Evolutionary conservation across 2,888 invertebrate genomes (phyloP).

Genomic region (Nymphalis c-album): DNA sequence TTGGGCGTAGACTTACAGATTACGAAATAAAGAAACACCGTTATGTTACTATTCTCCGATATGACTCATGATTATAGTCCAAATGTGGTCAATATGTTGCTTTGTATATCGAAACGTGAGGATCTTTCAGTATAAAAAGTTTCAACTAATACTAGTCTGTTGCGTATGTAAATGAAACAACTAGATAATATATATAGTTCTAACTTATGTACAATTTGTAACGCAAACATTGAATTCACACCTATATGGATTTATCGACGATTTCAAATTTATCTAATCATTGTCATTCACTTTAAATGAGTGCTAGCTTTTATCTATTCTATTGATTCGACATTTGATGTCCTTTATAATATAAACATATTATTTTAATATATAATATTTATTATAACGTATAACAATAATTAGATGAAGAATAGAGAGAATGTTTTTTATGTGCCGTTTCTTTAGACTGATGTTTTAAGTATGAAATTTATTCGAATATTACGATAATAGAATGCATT

Average conservation of each 20-base stretch:
- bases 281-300: constrained; percentile 38
- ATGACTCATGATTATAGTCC: constrained; percentile 8
- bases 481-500: constrained; percentile 15
- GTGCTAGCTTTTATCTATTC: constrained; percentile 21
- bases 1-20: not conserved
- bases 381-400: no score
- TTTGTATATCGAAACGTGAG: not conserved
- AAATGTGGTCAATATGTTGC: constrained; percentile 6
- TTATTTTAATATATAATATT: no score
- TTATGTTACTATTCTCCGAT: constrained; percentile 6
- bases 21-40: constrained; percentile 13
- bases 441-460: not conserved
- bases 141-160: not conserved
- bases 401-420: no score
- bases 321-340: not conserved
- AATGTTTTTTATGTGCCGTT: no score
- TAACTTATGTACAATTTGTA: constrained; percentile 20
- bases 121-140: not conserved
- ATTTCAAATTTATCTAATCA: constrained; percentile 43
- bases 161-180: not conserved
- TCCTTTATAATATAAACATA: constrained; percentile 8
- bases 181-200: not conserved
- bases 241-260: constrained; percentile 35
- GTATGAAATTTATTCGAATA: constrained; percentile 24
- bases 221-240: constrained; percentile 24